Evolutionary conservation across 2,888 invertebrate genomes (phyloP).

Genomic region (Phalera bucephala): DNA sequence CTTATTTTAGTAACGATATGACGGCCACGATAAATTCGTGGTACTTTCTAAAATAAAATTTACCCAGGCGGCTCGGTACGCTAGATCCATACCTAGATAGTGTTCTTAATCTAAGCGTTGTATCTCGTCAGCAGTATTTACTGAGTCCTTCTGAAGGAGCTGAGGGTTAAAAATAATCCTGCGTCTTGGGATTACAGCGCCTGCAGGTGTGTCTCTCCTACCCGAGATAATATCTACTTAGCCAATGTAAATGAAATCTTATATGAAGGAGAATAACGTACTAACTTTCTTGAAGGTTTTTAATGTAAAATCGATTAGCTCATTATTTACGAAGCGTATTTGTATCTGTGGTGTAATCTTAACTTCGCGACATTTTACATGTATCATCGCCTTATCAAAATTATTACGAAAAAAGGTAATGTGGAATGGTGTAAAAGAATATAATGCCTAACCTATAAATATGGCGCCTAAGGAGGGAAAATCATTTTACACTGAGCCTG

Average conservation of each 20-base stretch:
- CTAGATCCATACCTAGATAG: slow-evolving; percentile 37
- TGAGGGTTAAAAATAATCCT: slow-evolving; percentile 62
- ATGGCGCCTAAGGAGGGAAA: too few species aligned
- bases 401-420: slow-evolving; percentile 4
- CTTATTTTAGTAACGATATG: slow-evolving; percentile 18
- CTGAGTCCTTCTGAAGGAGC: slow-evolving; percentile 42
- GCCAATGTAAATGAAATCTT: slow-evolving; percentile 30
- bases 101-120: slow-evolving; percentile 39
- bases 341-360: slow-evolving; percentile 61
- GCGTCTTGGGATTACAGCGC: slow-evolving; percentile 51
- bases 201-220: slow-evolving; percentile 56
- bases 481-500: too few species aligned
- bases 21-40: slow-evolving; percentile 23
- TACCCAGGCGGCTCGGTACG: slow-evolving; percentile 17
- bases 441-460: too few species aligned
- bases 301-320: slow-evolving; percentile 53
- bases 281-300: slow-evolving; percentile 19
- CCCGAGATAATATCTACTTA: slow-evolving; percentile 34
- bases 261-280: slow-evolving; percentile 23
- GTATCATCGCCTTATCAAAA: slow-evolving; percentile 11
- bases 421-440: too few species aligned
- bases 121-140: slow-evolving; percentile 49
- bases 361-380: slow-evolving; percentile 24
- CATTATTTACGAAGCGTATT: slow-evolving; percentile 62
- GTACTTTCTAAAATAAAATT: slow-evolving; percentile 44